phyloP scores from a whole-genome alignment of 2,113 vertebrate species.

The Callospermophilus lateralis region DNA sequence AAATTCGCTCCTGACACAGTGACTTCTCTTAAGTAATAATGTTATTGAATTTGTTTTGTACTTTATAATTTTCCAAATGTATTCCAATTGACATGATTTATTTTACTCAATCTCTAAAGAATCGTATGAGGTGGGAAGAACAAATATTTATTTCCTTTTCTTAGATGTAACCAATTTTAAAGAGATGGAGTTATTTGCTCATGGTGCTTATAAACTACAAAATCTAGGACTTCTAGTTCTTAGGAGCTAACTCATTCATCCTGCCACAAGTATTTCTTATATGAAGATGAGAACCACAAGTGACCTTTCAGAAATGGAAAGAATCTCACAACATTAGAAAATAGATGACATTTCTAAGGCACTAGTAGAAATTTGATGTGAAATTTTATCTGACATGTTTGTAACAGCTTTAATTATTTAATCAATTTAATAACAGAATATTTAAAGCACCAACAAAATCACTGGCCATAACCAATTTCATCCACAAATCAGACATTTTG shows the following conservation, averaged over 20 bases:
- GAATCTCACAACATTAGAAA: slow-evolving; percentile 44
- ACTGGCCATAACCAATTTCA: slow-evolving; percentile 82
- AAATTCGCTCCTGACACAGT: neutral
- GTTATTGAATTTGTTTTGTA: slow-evolving; percentile 63
- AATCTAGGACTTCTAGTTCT: slow-evolving; percentile 46
- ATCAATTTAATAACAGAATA: slow-evolving; percentile 88
- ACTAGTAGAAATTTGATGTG: slow-evolving; percentile 84
- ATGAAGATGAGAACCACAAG: slow-evolving; percentile 1
- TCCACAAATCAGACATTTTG: slow-evolving; percentile 85
- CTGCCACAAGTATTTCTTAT: neutral
- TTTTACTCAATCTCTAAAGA: slow-evolving; percentile 73
- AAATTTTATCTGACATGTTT: slow-evolving; percentile 86
- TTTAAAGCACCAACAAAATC: slow-evolving; percentile 84
- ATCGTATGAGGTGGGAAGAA: slow-evolving; percentile 52
- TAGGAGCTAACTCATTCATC: slow-evolving; percentile 39
- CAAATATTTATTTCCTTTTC: slow-evolving; percentile 72
- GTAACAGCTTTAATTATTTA: slow-evolving; percentile 88
- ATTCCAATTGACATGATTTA: slow-evolving; percentile 58
- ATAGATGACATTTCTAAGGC: slow-evolving; percentile 68
- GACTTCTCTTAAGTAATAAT: slow-evolving; percentile 69
- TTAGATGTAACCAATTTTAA: slow-evolving; percentile 59
- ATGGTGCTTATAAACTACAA: slow-evolving; percentile 60
- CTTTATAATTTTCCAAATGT: slow-evolving; percentile 64
- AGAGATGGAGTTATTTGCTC: slow-evolving; percentile 57
- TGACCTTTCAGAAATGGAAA: slow-evolving; percentile 61